phyloP scores from a whole-genome alignment of 2,797 vertebrate genomes.

The Pagetopsis macropterus region DNA sequence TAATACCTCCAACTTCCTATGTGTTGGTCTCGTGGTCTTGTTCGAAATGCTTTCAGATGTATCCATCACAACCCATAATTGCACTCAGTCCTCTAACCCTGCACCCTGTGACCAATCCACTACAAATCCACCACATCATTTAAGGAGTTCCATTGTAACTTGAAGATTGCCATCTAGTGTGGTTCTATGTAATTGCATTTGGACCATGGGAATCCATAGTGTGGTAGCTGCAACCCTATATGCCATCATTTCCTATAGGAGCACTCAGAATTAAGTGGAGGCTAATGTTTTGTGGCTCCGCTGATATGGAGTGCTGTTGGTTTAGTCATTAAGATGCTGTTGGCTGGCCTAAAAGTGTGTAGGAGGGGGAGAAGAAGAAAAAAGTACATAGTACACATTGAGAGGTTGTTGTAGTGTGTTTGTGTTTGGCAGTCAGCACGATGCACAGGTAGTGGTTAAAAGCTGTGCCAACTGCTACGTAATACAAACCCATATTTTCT shows the following conservation, averaged over 20 bases:
- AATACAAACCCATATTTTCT: background rate
- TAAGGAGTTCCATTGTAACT: slow-evolving; percentile 68
- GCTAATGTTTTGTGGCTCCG: slow-evolving; percentile 76
- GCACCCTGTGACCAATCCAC: slow-evolving; percentile 44
- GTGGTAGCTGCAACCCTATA: slow-evolving; percentile 73
- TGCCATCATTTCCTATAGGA: slow-evolving; percentile 75
- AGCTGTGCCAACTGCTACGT: slow-evolving; percentile 27
- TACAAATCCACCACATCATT: slow-evolving; percentile 65
- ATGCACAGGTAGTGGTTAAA: slow-evolving; percentile 3
- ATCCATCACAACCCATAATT: slow-evolving; percentile 58
- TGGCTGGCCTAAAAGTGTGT: slow-evolving; percentile 26
- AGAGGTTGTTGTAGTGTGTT: background rate
- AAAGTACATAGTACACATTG: background rate
- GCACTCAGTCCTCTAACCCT: slow-evolving; percentile 64
- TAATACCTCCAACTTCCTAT: slow-evolving; percentile 41
- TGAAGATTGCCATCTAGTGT: slow-evolving; percentile 67
- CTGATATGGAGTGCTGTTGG: slow-evolving; percentile 66
- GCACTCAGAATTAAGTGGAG: slow-evolving; percentile 76
- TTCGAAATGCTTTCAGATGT: slow-evolving; percentile 49
- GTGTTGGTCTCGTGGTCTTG: slow-evolving; percentile 56
- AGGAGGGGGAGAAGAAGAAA: background rate
- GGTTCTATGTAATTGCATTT: slow-evolving; percentile 78
- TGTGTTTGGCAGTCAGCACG: slow-evolving; percentile 23
- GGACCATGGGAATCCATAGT: slow-evolving; percentile 68
- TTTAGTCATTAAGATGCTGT: slow-evolving; percentile 64